phyloP scores from a whole-genome alignment of 2,113 vertebrate genomes.

The Toxotes jaculatrix region DNA sequence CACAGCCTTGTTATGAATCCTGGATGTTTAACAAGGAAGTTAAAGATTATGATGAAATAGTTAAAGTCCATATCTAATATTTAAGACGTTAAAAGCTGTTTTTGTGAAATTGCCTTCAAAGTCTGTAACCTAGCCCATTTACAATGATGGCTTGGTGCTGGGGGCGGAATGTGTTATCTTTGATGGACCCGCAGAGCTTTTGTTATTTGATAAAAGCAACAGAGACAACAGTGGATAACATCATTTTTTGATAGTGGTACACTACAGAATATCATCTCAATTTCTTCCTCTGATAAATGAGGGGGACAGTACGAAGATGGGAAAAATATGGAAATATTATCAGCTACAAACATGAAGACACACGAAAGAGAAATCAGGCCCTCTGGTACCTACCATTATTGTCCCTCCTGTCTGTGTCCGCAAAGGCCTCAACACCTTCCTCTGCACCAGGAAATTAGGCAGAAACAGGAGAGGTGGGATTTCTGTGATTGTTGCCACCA shows the following conservation, averaged over 20 bases:
- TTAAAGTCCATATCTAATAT: neutral
- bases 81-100: neutral
- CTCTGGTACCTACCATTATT: constrained; percentile 90
- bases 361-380: constrained; percentile 9
- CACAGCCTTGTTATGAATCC: neutral
- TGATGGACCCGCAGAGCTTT: neutral
- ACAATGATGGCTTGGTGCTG: too few relatives aligned
- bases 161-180: neutral
- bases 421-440: constrained; percentile 92
- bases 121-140: neutral
- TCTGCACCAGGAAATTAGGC: constrained; percentile 95
- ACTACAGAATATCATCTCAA: neutral
- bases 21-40: neutral
- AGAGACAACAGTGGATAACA: neutral
- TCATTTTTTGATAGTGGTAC: neutral
- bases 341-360: neutral
- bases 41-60: neutral
- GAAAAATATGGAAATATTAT: neutral
- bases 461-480: constrained; percentile 94
- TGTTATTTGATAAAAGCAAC: constrained; percentile 6
- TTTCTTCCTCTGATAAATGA: constrained; percentile 4
- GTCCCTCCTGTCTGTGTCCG: constrained; percentile 96
- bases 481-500: constrained; percentile 96
- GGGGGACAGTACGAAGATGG: neutral
- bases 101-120: neutral